Evolutionary conservation across 2,797 vertebrate species (phyloP), one percentile per base, ranked within the genome.

Genomic region (Sebastes cheni): DNA sequence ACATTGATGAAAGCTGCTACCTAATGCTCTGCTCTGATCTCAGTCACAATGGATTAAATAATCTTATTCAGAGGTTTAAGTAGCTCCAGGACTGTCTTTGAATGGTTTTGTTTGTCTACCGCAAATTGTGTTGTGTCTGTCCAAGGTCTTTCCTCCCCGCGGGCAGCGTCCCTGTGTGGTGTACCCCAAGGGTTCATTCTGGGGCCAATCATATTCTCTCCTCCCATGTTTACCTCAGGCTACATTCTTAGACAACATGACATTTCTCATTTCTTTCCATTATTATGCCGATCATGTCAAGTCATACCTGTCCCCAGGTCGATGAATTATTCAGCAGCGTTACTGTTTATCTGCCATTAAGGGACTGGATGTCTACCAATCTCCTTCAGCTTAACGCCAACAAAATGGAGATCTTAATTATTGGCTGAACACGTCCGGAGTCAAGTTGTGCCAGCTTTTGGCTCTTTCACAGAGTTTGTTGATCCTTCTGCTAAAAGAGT

Each of bases 311-410:
- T 73, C 50, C 34, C 32, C 69, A 30, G 27, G 39, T 58, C 30
- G 52, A 34, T 79, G 23, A 83, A 84, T 84, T 70, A 83, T 75
- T 81, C 60, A 81, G 23, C 34, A 29, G 30, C 59, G 50, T 34
- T 61, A 62, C 66, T 81, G 69, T 87, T 86, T 72, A 81, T 84
- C 77, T 78, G 71, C 52, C 29, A 88, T 79, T 87, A 79, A 74
- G 64, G 69, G 34, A 69, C 58, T 75, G 84, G 71, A 76, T 67
- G 67, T 8, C 73, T 83, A 75, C 77, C 86, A 80, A 16, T 69
- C 61, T 72, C 56, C n/a, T 64, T 70, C 50, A 90, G 66, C 36
- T 66, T 72, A 80, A 81, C 54, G 59, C 66, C 36, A 68, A 80
- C 78, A 72, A 80, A 77, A 54, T 1, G 2, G 34, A 82, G 29